These are phyloP conservation scores for Cactoblastis cactorum DNA, from an alignment of 2,888 invertebrate genomes.

Conservation along the genomic window DNA sequence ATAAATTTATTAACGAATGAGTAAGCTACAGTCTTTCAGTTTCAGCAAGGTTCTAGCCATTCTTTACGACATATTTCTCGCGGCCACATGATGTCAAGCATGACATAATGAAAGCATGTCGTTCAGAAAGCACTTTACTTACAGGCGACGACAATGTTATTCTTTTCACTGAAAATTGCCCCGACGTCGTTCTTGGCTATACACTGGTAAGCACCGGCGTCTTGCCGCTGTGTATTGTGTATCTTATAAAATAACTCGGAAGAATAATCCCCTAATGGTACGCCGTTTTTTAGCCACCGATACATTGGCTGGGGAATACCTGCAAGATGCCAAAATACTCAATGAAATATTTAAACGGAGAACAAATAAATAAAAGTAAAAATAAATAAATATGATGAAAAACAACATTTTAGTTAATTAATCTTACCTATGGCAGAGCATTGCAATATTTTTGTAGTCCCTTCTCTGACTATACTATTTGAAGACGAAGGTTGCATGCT, in stretches of 20 bases:
- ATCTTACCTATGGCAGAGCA: conserved; percentile 92
- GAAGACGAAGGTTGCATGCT: conserved; percentile 92
- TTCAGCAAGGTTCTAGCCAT: no score
- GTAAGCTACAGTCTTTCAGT: no score
- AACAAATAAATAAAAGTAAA: no score
- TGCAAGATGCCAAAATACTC: conserved; percentile 46
- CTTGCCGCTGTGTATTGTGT: conserved; percentile 87
- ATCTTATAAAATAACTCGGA: conserved; percentile 92
- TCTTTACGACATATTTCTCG: no score
- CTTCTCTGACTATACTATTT: conserved; percentile 91
- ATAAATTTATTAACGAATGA: no score
- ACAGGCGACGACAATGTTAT: conserved; percentile 95
- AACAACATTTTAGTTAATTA: background rate
- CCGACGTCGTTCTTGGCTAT: conserved; percentile 95
- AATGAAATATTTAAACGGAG: background rate
- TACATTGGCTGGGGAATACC: conserved; percentile 96
- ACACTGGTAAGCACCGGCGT: conserved; percentile 95
- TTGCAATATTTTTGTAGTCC: conserved; percentile 93
- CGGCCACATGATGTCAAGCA: conserved; percentile 20
- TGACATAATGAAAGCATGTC: conserved; percentile 21
- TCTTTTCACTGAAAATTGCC: conserved; percentile 94
- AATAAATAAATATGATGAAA: no score
- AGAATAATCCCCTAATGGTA: conserved; percentile 88
- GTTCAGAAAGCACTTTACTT: conserved; percentile 72
- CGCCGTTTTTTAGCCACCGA: conserved; percentile 93